Evolutionary conservation across 2,888 invertebrate species (phyloP).

Genomic region (Bembecia ichneumoniformis): DNA sequence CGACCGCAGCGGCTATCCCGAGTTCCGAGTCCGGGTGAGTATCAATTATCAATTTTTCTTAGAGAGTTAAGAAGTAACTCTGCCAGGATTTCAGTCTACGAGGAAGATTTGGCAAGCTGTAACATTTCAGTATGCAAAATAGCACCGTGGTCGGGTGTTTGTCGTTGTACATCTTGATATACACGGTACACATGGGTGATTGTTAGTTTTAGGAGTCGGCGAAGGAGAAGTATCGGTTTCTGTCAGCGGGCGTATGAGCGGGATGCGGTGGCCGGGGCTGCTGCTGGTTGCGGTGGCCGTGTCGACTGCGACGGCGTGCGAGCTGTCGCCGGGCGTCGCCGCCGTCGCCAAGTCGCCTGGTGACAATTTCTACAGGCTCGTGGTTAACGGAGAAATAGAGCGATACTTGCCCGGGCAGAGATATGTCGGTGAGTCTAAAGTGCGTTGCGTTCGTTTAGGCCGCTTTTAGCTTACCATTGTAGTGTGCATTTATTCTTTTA

Average conservation of each 20-base stretch:
- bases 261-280: slow-evolving; percentile 7
- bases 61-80: no score
- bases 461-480: no score
- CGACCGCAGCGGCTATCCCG: not conserved
- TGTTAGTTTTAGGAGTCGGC: not conserved
- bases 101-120: no score
- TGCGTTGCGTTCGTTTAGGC: not conserved
- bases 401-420: slow-evolving; percentile 87
- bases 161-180: no score
- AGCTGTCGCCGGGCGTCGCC: slow-evolving; percentile 41
- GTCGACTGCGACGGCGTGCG: slow-evolving; percentile 38
- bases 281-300: slow-evolving; percentile 11
- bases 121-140: no score
- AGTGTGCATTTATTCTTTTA: no score
- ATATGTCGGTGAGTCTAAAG: slow-evolving; percentile 77
- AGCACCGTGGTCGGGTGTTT: no score
- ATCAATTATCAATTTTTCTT: slow-evolving; percentile 1
- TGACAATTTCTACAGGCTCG: slow-evolving; percentile 88
- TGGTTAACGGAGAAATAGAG: slow-evolving; percentile 83
- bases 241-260: slow-evolving; percentile 1
- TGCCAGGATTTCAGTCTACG: no score
- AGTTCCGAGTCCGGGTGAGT: no score
- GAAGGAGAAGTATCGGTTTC: not conserved
- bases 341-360: slow-evolving; percentile 75
- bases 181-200: no score